A percentile compares a stretch with the other conserved stretches of the same genome.
phyloP scores from a whole-genome alignment of 2,888 invertebrate species.

The Pogonocherus hispidulus region DNA sequence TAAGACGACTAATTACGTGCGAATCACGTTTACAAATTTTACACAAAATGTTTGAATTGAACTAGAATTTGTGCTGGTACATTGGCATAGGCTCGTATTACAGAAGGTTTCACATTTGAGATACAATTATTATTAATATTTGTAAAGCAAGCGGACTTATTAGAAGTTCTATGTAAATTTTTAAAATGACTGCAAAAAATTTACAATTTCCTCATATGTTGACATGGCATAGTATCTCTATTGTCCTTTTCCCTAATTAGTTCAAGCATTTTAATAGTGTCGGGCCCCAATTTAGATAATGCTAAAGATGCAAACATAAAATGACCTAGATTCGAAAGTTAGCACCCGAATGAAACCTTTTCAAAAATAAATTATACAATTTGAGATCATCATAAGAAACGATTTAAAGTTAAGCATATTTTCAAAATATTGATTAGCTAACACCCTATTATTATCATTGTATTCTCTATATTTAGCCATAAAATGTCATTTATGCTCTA shows the following conservation, averaged over 20 bases:
- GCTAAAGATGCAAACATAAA: slow-evolving; percentile 3
- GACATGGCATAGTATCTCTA: background rate
- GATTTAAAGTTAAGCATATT: slow-evolving; percentile 11
- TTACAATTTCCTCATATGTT: background rate
- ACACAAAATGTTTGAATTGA: background rate
- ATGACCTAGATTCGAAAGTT: background rate
- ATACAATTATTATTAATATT: background rate
- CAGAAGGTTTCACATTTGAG: background rate
- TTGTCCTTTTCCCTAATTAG: slow-evolving; percentile 1
- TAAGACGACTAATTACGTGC: background rate
- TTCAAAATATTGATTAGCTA: slow-evolving; percentile 2
- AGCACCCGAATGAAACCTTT: too few species aligned
- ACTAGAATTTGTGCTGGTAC: background rate
- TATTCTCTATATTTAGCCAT: background rate
- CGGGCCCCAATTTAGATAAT: background rate
- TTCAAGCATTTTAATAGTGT: slow-evolving; percentile 5
- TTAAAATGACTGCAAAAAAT: slow-evolving; percentile 2
- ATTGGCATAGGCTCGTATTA: background rate
- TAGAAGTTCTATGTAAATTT: background rate
- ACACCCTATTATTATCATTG: slow-evolving; percentile 2
- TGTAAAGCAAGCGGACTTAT: background rate
- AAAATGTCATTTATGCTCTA: background rate
- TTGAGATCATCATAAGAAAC: background rate
- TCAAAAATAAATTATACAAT: background rate
- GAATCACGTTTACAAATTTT: slow-evolving; percentile 9